Evolutionary conservation across 1,140 invertebrate species (phyloP).

Genomic region (Caenorhabditis remanei): DNA sequence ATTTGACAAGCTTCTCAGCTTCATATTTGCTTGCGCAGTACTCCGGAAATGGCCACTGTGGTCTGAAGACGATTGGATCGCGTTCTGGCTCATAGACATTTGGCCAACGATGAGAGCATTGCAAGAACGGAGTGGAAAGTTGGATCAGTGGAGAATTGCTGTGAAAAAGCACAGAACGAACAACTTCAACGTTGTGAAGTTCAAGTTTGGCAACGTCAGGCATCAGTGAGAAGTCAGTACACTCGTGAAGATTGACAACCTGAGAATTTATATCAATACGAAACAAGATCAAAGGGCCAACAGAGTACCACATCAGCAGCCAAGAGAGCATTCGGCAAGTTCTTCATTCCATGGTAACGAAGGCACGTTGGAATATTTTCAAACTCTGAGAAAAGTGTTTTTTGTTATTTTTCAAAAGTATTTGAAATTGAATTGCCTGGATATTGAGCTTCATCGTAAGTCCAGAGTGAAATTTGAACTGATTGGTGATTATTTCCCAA

Average conservation of each 20-base stretch:
- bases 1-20: slow-evolving; percentile 21
- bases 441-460: background rate
- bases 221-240: slow-evolving; percentile 15
- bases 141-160: slow-evolving; percentile 14
- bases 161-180: slow-evolving; percentile 26
- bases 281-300: too few species aligned
- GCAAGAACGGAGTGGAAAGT: slow-evolving; percentile 30
- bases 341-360: slow-evolving; percentile 31
- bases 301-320: background rate
- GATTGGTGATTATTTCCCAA: background rate
- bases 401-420: background rate
- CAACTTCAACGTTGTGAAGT: slow-evolving; percentile 18
- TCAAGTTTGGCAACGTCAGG: slow-evolving; percentile 4
- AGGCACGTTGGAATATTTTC: slow-evolving; percentile 4
- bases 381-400: background rate
- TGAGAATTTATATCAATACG: background rate
- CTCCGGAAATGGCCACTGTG: slow-evolving; percentile 39
- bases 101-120: slow-evolving; percentile 47
- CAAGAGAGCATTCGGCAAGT: slow-evolving; percentile 4
- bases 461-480: slow-evolving; percentile 30
- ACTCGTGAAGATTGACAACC: slow-evolving; percentile 30
- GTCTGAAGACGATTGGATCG: slow-evolving; percentile 19
- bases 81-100: slow-evolving; percentile 40
- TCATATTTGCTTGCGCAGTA: slow-evolving; percentile 26
- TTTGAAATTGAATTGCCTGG: background rate